A percentile compares a stretch with the other conserved stretches of the same genome.
Conservation (phyloP, 2,888 invertebrate genomes). For the Drosophila paranaensis region DNA sequence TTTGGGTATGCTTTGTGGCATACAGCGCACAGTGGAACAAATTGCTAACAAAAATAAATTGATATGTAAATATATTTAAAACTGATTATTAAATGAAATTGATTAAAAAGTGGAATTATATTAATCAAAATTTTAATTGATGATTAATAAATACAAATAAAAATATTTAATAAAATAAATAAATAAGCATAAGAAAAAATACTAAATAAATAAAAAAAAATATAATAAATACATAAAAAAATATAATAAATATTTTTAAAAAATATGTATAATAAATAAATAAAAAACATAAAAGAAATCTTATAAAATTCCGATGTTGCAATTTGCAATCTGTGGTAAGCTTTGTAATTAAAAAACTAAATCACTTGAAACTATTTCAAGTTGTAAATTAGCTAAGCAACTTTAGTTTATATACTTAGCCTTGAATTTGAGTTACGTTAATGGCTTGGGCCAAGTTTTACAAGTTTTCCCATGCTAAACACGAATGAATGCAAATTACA, state of each 20-base stretch:
- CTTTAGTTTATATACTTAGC: slow-evolving; percentile 5
- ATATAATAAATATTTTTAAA: background rate
- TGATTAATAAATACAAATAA: background rate
- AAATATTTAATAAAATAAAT: background rate
- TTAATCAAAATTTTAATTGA: too few species aligned
- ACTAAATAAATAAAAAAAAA: background rate
- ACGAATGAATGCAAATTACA: slow-evolving; percentile 53
- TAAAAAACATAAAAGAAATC: background rate
- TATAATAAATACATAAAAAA: background rate
- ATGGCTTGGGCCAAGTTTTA: slow-evolving; percentile 25
- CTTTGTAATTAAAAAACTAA: background rate
- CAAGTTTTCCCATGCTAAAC: slow-evolving; percentile 53
- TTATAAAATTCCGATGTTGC: background rate
- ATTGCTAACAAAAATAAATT: background rate
- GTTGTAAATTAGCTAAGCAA: slow-evolving; percentile 3
- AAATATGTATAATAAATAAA: background rate
- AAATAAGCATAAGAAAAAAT: background rate
- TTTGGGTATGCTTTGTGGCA: slow-evolving; percentile 71
- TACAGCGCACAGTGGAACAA: slow-evolving; percentile 58
- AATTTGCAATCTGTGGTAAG: background rate
- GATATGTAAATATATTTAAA: background rate
- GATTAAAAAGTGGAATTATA: too few species aligned
- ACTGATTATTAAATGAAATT: background rate
- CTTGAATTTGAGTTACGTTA: slow-evolving; percentile 32
- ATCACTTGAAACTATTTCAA: background rate